A percentile compares a stretch with the other conserved stretches of the same genome.
Evolutionary conservation across 2,797 vertebrate species (phyloP).

Genomic region (Saxicola maurus): DNA sequence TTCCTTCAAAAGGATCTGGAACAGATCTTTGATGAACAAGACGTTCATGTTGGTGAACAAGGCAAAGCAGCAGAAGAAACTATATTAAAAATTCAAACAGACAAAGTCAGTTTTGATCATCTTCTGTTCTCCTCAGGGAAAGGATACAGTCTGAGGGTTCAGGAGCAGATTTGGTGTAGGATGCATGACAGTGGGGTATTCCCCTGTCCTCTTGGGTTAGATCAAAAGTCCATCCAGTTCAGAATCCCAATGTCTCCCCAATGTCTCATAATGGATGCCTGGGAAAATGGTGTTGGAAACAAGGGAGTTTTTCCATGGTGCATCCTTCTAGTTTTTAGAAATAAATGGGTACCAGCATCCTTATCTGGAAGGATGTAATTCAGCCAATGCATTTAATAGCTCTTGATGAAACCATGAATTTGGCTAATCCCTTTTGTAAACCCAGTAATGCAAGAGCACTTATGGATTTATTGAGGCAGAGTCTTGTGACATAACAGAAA

Average conservation of each 20-base stretch:
- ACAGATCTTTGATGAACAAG: background rate
- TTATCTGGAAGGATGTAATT: background rate
- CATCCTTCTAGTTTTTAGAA: background rate
- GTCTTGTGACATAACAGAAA: background rate
- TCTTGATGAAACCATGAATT: background rate
- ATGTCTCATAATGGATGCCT: background rate
- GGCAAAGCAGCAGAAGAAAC: background rate
- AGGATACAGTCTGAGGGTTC: background rate
- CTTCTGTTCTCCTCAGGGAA: background rate
- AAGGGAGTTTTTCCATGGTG: background rate
- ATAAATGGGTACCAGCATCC: background rate
- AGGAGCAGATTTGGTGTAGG: background rate
- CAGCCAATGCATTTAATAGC: background rate
- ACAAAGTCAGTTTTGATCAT: background rate
- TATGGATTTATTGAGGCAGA: background rate
- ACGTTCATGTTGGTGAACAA: background rate
- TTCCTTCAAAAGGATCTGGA: background rate
- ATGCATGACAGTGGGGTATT: background rate
- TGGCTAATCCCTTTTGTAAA: background rate
- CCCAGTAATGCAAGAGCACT: background rate
- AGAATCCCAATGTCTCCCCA: rapidly evolving
- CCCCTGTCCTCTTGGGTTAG: background rate
- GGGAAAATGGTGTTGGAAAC: background rate
- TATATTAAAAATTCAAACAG: background rate
- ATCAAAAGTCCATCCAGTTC: background rate